Evolutionary conservation across 2,888 invertebrate species (phyloP).

Genomic region (Nomada lathburiana): DNA sequence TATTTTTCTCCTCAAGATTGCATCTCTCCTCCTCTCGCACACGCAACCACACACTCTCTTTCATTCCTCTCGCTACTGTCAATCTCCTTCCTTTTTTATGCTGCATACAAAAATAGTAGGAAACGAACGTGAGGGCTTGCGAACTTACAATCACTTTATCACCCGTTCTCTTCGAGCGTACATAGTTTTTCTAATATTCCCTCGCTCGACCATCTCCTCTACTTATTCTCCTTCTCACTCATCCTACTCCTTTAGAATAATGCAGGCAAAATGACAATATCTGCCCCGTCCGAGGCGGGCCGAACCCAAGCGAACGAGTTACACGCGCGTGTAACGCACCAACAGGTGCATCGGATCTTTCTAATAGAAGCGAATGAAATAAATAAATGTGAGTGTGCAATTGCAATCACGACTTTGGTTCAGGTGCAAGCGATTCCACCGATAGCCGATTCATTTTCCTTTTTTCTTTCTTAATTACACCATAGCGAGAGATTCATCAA

Average conservation of each 20-base stretch:
- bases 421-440: slow-evolving; percentile 37
- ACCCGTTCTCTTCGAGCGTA: slow-evolving; percentile 58
- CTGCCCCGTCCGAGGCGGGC: slow-evolving; percentile 29
- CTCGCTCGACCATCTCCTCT: slow-evolving; percentile 10
- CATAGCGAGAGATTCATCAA: slow-evolving; percentile 66
- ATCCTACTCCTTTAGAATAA: slow-evolving; percentile 27
- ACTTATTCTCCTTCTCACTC: not conserved
- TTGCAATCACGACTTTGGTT: slow-evolving; percentile 59
- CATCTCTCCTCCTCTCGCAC: slow-evolving; percentile 20
- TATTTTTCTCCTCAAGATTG: slow-evolving; percentile 6
- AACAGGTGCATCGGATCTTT: slow-evolving; percentile 25
- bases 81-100: slow-evolving; percentile 50
- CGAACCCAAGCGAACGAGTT: not conserved
- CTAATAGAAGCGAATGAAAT: slow-evolving; percentile 44
- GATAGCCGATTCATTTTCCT: slow-evolving; percentile 37
- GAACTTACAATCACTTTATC: slow-evolving; percentile 62
- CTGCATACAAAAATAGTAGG: slow-evolving; percentile 73
- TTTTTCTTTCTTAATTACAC: slow-evolving; percentile 37
- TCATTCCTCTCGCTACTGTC: slow-evolving; percentile 48
- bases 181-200: slow-evolving; percentile 33
- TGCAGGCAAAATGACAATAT: slow-evolving; percentile 52
- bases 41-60: slow-evolving; percentile 23
- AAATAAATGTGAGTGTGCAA: slow-evolving; percentile 53
- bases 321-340: not conserved
- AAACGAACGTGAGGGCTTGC: slow-evolving; percentile 68